phyloP scores from a whole-genome alignment of 1,140 invertebrate species.

The Hyphantria cunea region DNA sequence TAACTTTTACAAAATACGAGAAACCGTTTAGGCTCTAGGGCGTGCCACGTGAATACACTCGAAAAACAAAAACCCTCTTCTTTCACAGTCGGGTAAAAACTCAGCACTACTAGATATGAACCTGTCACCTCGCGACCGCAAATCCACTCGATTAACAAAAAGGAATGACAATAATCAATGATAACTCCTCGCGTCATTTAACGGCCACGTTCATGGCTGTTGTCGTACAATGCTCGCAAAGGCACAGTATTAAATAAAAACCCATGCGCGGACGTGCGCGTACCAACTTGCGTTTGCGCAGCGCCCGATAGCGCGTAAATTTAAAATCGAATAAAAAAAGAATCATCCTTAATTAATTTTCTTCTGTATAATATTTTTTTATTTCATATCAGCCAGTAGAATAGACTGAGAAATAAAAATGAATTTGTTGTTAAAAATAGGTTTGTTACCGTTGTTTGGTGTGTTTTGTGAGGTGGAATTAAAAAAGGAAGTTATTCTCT shows the following conservation, averaged over 20 bases:
- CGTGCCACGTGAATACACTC: too few species aligned
- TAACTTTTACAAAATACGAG: too few species aligned
- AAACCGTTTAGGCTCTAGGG: too few species aligned
- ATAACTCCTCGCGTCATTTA: background rate
- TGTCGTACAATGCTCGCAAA: conserved; percentile 24
- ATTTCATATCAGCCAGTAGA: conserved; percentile 1
- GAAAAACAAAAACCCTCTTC: too few species aligned
- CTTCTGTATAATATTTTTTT: background rate
- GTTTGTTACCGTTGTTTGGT: conserved; percentile 8
- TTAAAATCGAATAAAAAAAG: background rate
- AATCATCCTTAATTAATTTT: background rate
- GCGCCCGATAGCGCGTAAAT: conserved; percentile 7
- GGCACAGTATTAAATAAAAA: conserved; percentile 12
- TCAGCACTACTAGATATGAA: too few species aligned
- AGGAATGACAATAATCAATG: too few species aligned
- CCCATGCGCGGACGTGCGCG: background rate
- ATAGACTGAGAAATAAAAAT: background rate
- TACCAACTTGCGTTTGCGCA: conserved; percentile 3
- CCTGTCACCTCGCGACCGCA: too few species aligned
- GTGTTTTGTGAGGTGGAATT: conserved; percentile 15
- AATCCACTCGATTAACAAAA: too few species aligned
- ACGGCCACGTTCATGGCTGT: conserved; percentile 1
- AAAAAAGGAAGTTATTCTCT: conserved; percentile 8
- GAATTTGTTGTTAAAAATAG: conserved; percentile 4
- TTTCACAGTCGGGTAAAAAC: too few species aligned